Percentiles rank a stretch among this genome's conserved stretches.
Conservation (phyloP, 1,140 invertebrate species). For the Goniozus legneri region DNA sequence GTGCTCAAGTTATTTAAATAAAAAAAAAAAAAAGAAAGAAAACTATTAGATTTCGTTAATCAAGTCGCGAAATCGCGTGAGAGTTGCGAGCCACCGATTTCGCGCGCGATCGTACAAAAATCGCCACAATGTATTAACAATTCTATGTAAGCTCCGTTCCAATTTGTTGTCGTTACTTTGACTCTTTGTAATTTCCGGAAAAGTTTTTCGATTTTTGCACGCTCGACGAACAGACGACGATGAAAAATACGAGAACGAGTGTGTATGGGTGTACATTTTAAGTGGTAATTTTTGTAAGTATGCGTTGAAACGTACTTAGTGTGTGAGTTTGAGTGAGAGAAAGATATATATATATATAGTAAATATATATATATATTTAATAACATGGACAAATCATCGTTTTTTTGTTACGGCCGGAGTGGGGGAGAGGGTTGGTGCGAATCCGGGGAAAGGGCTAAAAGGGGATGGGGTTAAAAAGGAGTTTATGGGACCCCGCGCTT, state of each 20-base stretch:
- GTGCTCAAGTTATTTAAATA: conserved; percentile 53
- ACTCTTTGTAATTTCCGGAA: too few relatives aligned
- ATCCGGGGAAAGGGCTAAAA: conserved; percentile 1
- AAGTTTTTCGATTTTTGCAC: too few relatives aligned
- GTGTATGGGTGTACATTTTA: neutral
- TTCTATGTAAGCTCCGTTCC: too few relatives aligned
- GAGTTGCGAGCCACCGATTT: too few relatives aligned
- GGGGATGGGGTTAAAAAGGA: conserved; percentile 10
- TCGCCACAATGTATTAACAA: too few relatives aligned
- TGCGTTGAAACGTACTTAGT: neutral
- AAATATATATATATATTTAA: conserved; percentile 5
- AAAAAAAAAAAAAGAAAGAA: too few relatives aligned
- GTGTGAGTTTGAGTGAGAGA: conserved; percentile 1
- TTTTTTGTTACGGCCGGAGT: conserved; percentile 21
- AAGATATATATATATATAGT: conserved; percentile 3
- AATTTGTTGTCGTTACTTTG: too few relatives aligned
- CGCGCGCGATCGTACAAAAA: too few relatives aligned
- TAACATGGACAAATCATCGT: conserved; percentile 16
- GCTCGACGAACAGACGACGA: too few relatives aligned
- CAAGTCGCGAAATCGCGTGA: too few relatives aligned
- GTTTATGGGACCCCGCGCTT: conserved; percentile 39
- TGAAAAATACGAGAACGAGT: conserved; percentile 14
- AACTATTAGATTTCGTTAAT: conserved; percentile 51
- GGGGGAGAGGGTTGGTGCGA: conserved; percentile 15
- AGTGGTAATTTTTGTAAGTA: conserved; percentile 1